These are phyloP conservation scores for Sinocyclocheilus maitianheensis DNA, from an alignment of 2,113 vertebrate species.

Conservation along the genomic window DNA sequence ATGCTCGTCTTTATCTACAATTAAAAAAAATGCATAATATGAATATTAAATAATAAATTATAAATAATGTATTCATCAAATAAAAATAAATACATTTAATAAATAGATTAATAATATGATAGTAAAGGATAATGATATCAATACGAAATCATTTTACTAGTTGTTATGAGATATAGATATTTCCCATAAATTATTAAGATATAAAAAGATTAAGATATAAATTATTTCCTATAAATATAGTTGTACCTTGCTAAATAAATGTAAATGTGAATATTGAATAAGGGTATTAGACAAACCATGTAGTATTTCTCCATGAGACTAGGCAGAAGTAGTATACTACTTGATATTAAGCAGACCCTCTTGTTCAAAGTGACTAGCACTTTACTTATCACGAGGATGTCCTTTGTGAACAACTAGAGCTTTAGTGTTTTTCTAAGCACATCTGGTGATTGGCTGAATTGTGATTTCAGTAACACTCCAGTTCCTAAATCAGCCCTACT, in stretches of 20 bases:
- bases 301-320: neutral
- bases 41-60: too few relatives aligned
- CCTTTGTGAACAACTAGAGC: neutral
- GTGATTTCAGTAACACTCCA: neutral
- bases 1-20: too few relatives aligned
- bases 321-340: neutral
- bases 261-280: neutral
- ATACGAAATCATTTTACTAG: too few relatives aligned
- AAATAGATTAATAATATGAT: too few relatives aligned
- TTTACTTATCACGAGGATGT: conserved; percentile 16
- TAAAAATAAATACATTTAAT: too few relatives aligned
- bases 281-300: neutral
- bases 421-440: conserved; percentile 16
- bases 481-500: neutral
- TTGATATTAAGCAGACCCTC: conserved; percentile 6
- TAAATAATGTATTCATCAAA: too few relatives aligned
- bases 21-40: too few relatives aligned
- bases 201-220: too few relatives aligned
- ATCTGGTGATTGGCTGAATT: neutral
- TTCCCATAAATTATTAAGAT: too few relatives aligned
- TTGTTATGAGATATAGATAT: too few relatives aligned
- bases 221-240: neutral
- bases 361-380: conserved; percentile 3
- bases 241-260: neutral
- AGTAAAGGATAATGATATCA: too few relatives aligned